Evolutionary conservation across 2,113 vertebrate genomes (phyloP).

Genomic region (Otocyon megalotis): DNA sequence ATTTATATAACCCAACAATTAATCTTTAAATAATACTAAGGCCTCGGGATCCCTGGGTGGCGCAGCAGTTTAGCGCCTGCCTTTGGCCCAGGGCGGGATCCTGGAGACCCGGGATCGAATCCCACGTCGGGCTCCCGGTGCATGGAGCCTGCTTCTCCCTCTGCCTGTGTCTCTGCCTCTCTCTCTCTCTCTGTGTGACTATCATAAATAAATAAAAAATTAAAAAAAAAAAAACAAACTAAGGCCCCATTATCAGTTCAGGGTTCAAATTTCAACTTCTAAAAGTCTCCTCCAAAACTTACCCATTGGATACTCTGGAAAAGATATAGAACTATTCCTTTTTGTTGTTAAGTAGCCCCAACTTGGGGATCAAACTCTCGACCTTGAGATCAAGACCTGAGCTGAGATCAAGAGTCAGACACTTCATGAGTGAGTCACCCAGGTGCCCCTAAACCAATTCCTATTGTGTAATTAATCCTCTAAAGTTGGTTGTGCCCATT

Average conservation of each 20-base stretch:
- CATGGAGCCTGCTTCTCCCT: no score
- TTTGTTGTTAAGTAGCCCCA: neutral
- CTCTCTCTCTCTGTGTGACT: no score
- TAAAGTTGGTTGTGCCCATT: neutral
- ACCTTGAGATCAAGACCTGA: neutral
- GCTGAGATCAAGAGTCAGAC: neutral
- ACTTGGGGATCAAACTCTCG: neutral
- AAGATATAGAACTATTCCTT: neutral
- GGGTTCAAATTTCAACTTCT: neutral
- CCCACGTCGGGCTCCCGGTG: no score
- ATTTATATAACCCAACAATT: neutral
- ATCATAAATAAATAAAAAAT: no score
- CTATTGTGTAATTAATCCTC: neutral
- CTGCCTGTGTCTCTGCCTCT: no score
- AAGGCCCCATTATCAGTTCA: neutral
- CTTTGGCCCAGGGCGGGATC: no score
- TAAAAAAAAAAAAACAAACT: no score
- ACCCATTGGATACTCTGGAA: neutral
- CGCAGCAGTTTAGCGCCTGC: no score
- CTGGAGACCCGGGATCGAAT: no score
- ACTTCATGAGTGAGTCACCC: neutral
- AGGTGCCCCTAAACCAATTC: neutral
- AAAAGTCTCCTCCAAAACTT: neutral
- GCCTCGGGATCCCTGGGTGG: no score
- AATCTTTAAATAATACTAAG: slow-evolving; percentile 18